Percentiles rank a stretch among this genome's conserved stretches.
Conservation (phyloP, 2,797 vertebrate species). For the Semaprochilodus insignis region DNA sequence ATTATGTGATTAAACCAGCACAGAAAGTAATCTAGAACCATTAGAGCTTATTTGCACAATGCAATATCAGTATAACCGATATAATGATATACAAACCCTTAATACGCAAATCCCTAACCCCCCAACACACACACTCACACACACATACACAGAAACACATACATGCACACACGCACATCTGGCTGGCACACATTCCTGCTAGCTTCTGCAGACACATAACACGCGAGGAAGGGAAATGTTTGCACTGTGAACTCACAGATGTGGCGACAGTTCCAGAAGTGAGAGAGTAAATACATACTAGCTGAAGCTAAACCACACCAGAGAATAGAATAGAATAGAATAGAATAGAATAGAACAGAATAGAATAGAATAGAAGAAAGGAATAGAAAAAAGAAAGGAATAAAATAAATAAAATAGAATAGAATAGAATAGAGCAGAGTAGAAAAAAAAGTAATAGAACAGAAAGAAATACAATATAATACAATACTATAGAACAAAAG, state of each 20-base stretch:
- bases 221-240: constrained; percentile 25
- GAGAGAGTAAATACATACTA: constrained; percentile 17
- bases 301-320: background rate
- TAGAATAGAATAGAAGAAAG: background rate
- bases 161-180: constrained; percentile 13
- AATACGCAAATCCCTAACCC: too few species aligned
- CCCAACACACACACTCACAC: background rate
- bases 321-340: background rate
- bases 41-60: too few species aligned
- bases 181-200: constrained; percentile 11
- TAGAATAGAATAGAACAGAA: background rate
- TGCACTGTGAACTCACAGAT: constrained; percentile 27
- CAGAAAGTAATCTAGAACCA: too few species aligned
- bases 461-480: too few species aligned
- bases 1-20: too few species aligned
- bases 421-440: too few species aligned
- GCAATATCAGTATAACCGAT: too few species aligned
- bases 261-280: constrained; percentile 30
- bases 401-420: too few species aligned
- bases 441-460: too few species aligned
- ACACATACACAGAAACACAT: background rate
- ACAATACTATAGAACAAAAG: too few species aligned
- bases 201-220: constrained; percentile 1
- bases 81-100: too few species aligned
- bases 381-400: too few species aligned